A percentile compares a stretch with the other conserved stretches of the same genome.
These are phyloP conservation scores for Tipula unca DNA, from an alignment of 2,888 invertebrate species.

Conservation along the genomic window DNA sequence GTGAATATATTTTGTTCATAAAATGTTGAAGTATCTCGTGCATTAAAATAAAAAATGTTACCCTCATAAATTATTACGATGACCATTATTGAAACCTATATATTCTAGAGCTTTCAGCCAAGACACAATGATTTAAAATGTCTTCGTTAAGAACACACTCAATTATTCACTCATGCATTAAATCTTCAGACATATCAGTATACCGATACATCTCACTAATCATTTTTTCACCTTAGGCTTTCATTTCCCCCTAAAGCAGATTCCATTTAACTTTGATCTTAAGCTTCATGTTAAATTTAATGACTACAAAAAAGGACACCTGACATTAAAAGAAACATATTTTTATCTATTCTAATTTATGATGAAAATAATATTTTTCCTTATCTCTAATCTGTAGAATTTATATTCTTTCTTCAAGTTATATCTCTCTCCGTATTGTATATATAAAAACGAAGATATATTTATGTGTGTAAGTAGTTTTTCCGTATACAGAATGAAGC, in stretches of 20 bases:
- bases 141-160: not conserved
- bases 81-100: not conserved
- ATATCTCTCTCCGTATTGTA: not conserved
- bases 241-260: not conserved
- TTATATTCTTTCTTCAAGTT: conserved; percentile 14
- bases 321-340: not conserved
- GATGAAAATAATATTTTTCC: not conserved
- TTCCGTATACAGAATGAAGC: not conserved
- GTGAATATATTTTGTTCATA: not conserved
- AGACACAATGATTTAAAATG: not conserved
- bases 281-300: not conserved
- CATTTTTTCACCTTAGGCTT: not conserved
- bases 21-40: not conserved
- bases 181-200: not conserved
- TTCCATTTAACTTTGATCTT: not conserved
- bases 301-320: not conserved
- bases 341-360: conserved; percentile 4
- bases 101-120: not conserved
- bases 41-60: not conserved
- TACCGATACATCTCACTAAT: not conserved
- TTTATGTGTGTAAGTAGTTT: not conserved
- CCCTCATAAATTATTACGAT: not conserved
- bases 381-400: not conserved
- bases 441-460: not conserved
- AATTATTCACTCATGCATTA: not conserved